Conservation (phyloP, 1,140 invertebrate genomes). For the Onthophagus taurus region DNA sequence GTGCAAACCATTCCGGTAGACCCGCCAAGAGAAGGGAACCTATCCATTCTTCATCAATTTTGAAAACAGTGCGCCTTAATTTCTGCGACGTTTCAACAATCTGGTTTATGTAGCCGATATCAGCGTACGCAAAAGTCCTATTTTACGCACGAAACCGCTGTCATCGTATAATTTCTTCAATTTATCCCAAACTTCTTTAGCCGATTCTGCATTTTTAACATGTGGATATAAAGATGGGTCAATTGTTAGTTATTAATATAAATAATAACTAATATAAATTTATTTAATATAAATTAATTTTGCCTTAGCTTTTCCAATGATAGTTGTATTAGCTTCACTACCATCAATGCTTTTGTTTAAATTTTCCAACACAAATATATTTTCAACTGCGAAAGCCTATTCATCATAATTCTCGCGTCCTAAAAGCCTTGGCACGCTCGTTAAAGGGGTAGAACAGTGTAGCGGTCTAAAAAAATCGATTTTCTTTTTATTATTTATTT, state of each 20-base stretch:
- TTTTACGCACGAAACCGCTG: slow-evolving; percentile 13
- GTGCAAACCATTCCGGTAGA: slow-evolving; percentile 24
- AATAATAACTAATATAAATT: too few relatives aligned
- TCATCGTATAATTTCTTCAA: slow-evolving; percentile 13
- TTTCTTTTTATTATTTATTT: too few relatives aligned
- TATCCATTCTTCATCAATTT: slow-evolving; percentile 23
- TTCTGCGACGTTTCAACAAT: slow-evolving; percentile 17
- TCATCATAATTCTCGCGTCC: slow-evolving; percentile 20
- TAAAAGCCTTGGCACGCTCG: slow-evolving; percentile 17
- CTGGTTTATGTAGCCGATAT: slow-evolving; percentile 20
- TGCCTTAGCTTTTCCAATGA: not conserved
- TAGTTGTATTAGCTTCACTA: not conserved
- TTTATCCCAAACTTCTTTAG: slow-evolving; percentile 9
- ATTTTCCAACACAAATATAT: slow-evolving; percentile 20
- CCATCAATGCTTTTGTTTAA: not conserved
- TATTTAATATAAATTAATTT: too few relatives aligned
- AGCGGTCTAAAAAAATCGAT: too few relatives aligned
- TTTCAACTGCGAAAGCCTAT: slow-evolving; percentile 19
- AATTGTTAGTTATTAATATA: too few relatives aligned
- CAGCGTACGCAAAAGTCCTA: slow-evolving; percentile 10
- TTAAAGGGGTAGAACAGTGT: too few relatives aligned
- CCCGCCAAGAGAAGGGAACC: slow-evolving; percentile 29
- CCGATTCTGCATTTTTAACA: slow-evolving; percentile 9
- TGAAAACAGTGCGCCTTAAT: slow-evolving; percentile 17
- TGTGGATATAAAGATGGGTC: slow-evolving; percentile 14